Percentiles rank a stretch among this genome's conserved stretches.
phyloP scores from a whole-genome alignment of 2,797 vertebrate genomes.

The Sternotherus odoratus region DNA sequence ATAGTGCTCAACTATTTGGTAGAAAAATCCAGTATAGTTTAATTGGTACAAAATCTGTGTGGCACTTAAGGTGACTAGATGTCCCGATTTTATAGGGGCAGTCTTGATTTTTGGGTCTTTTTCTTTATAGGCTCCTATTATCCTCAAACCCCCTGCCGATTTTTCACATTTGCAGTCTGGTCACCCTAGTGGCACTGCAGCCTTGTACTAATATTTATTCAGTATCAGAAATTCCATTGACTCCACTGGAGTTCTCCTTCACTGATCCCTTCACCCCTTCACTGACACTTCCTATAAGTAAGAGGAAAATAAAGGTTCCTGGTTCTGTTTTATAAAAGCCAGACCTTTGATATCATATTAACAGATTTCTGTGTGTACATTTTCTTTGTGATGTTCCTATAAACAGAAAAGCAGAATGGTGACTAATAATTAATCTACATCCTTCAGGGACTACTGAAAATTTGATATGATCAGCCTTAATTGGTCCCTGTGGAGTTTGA shows the following conservation, averaged over 20 bases:
- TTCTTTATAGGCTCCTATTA: too few species aligned
- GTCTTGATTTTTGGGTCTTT: too few species aligned
- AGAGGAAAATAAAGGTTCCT: background rate
- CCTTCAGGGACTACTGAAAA: background rate
- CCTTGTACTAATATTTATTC: background rate
- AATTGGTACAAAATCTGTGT: background rate
- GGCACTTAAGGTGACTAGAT: too few species aligned
- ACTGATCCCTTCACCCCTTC: background rate
- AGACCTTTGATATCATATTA: background rate
- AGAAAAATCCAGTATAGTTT: slow-evolving; percentile 20
- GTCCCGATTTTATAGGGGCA: too few species aligned
- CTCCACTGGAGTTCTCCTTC: background rate
- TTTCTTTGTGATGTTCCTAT: background rate
- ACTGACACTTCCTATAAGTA: background rate
- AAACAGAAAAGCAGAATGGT: accelerated
- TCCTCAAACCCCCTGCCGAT: too few species aligned
- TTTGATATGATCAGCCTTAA: background rate
- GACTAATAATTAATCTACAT: accelerated
- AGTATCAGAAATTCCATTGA: background rate
- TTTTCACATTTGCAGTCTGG: too few species aligned
- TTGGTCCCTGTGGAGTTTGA: background rate
- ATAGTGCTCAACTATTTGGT: background rate
- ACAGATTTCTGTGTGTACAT: background rate
- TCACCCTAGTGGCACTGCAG: background rate
- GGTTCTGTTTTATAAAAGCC: background rate